Percentiles rank a stretch among this genome's conserved stretches.
These are phyloP conservation scores for Cerceris rybyensis DNA, from an alignment of 2,888 invertebrate genomes.

Conservation along the genomic window DNA sequence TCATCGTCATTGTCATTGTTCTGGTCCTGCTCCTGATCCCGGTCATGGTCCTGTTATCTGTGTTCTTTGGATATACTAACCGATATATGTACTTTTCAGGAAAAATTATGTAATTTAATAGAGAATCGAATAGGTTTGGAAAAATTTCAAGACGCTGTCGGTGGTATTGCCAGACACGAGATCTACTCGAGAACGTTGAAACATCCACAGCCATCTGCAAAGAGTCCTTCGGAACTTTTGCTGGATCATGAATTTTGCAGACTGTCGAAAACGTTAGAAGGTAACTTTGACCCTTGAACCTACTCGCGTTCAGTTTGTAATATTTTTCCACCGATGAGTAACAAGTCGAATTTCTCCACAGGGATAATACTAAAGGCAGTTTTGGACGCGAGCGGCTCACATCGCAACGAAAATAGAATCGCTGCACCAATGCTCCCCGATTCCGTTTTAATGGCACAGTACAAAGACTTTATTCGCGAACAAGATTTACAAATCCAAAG, in stretches of 20 bases:
- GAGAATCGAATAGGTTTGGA: conserved; percentile 96
- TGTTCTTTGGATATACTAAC: neutral
- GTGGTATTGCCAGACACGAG: conserved; percentile 94
- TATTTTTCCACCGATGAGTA: neutral
- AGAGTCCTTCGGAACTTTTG: conserved; percentile 89
- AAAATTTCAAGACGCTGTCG: conserved; percentile 91
- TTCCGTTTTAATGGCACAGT: conserved; percentile 86
- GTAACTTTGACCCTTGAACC: conserved; percentile 75
- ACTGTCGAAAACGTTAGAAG: conserved; percentile 92
- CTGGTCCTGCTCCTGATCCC: too few relatives aligned
- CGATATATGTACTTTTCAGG: conserved; percentile 77
- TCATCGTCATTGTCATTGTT: too few relatives aligned
- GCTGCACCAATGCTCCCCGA: conserved; percentile 69
- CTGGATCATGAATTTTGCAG: conserved; percentile 98
- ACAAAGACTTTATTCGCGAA: conserved; percentile 94
- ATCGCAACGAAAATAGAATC: conserved; percentile 67
- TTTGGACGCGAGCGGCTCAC: conserved; percentile 70
- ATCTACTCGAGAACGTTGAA: conserved; percentile 95
- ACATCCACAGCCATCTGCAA: conserved; percentile 93
- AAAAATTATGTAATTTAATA: conserved; percentile 91
- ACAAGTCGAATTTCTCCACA: conserved; percentile 57
- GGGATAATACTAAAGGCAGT: conserved; percentile 84
- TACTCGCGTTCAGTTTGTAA: neutral
- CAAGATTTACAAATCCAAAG: conserved; percentile 90
- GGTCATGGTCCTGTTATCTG: too few relatives aligned